Evolutionary conservation across 2,888 invertebrate species (phyloP), one percentile per base, ranked within the genome.

Genomic region (Cheiracanthium punctorium): DNA sequence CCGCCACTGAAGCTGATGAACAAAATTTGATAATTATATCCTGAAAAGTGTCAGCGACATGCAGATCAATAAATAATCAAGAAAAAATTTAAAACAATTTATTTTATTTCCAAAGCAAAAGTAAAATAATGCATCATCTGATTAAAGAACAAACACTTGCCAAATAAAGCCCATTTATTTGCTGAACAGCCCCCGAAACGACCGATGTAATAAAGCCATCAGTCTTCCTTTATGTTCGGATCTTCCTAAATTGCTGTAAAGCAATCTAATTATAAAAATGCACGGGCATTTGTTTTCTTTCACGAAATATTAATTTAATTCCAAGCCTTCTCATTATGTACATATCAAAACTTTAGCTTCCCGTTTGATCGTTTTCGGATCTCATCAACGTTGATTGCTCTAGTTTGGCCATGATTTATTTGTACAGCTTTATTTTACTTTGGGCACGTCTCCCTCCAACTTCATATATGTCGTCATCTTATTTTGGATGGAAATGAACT

Each of bases 301-400:
- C 24, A 10, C n/a, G 24, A 58, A 58, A 24, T 58, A 58, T 58
- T 58, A 58, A 58, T 58, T 58, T 58, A 58, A 58, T 58, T 58
- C 58, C 24, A 1, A 5, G 5, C 1, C 32, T 5, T 67, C 67
- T 30, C 14, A 67, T 67, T 67, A 67, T 67, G 67, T 1, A 30
- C n/a, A 17, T 67, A 67, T 30, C 67, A 67, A 32, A 17, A 30
- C 32, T 67, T 30, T 17, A n/a, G 67, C 20, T 67, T 24, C 32
- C 14, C 14, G 32, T 17, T 17, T 30, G 17, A 7, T 67, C 32
- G 30, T 67, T 67, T 67, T 14, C 14, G 24, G 32, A 28, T 52
- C n/a, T 33, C 71, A 58, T 71, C 80, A 71, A 58, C 41, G 24
- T 58, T 80, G 80, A 80, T 80, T 80, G 80, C 80, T 72, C 80